A percentile compares a stretch with the other conserved stretches of the same genome.
These are phyloP conservation scores for Haliaeetus leucogaster DNA, from an alignment of 2,113 vertebrate genomes.

Conservation along the genomic window DNA sequence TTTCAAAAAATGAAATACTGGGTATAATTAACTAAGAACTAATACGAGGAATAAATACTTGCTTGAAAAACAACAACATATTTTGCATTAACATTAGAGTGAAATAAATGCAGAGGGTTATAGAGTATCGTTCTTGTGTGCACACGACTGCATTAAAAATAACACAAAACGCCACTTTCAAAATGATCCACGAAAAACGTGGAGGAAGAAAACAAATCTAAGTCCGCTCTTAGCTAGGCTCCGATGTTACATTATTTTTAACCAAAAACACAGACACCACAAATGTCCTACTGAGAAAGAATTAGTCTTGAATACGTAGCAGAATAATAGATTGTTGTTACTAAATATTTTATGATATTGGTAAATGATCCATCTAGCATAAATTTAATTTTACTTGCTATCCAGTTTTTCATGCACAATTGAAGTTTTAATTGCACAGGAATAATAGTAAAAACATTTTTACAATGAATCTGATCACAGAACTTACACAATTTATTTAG, in stretches of 20 bases:
- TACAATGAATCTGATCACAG: constrained; percentile 31
- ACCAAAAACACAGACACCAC: constrained; percentile 5
- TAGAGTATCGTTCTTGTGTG: neutral
- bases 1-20: neutral
- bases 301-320: constrained; percentile 32
- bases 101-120: neutral
- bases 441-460: constrained; percentile 45
- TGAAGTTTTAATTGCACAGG: constrained; percentile 51
- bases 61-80: neutral
- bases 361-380: constrained; percentile 35
- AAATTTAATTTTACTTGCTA: constrained; percentile 48
- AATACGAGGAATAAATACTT: neutral
- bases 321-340: constrained; percentile 44
- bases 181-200: neutral
- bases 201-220: neutral
- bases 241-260: neutral
- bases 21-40: neutral
- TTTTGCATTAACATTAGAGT: neutral
- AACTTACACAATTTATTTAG: constrained; percentile 52
- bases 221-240: neutral
- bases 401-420: constrained; percentile 55
- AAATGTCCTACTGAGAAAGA: constrained; percentile 21
- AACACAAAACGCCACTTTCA: neutral
- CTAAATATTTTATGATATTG: constrained; percentile 57
- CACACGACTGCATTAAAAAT: neutral